Percentiles rank a stretch among this genome's conserved stretches.
Conservation (phyloP, 2,113 vertebrate genomes). For the Megaptera novaeangliae region DNA sequence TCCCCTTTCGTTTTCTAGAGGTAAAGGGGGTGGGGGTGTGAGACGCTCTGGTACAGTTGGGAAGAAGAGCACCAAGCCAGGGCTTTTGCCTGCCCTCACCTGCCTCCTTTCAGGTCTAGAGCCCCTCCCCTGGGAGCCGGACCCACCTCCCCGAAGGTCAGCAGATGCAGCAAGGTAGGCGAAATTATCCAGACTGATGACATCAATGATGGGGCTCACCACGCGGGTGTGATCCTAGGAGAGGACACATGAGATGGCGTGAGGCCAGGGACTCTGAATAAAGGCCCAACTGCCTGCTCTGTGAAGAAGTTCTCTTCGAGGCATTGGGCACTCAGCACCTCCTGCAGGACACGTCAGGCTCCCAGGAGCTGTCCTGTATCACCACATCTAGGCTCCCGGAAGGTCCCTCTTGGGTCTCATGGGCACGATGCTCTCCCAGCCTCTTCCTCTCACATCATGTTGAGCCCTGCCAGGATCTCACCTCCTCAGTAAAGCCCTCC, state of each 20-base stretch:
- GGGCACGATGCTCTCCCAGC: background rate
- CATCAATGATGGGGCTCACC: constrained; percentile 99
- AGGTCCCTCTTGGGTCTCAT: background rate
- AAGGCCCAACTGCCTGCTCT: background rate
- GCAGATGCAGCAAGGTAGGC: constrained; percentile 98
- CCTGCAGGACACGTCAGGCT: background rate
- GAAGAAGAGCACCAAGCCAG: background rate
- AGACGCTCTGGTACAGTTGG: background rate
- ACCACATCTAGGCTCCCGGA: background rate
- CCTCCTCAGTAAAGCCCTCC: background rate
- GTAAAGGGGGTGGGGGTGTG: fast-evolving
- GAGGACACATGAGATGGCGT: background rate
- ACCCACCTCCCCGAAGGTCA: constrained; percentile 95
- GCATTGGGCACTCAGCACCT: background rate
- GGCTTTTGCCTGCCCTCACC: background rate
- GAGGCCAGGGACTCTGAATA: background rate
- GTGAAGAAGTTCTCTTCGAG: background rate
- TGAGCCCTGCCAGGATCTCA: background rate
- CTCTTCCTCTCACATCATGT: background rate
- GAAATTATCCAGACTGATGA: constrained; percentile 99
- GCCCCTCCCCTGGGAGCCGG: background rate
- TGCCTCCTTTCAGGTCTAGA: background rate
- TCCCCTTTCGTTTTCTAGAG: background rate
- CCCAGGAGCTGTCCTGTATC: background rate
- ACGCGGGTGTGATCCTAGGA: constrained; percentile 94